Evolutionary conservation across 2,113 vertebrate species (phyloP).

Genomic region (Aspiorhynchus laticeps): DNA sequence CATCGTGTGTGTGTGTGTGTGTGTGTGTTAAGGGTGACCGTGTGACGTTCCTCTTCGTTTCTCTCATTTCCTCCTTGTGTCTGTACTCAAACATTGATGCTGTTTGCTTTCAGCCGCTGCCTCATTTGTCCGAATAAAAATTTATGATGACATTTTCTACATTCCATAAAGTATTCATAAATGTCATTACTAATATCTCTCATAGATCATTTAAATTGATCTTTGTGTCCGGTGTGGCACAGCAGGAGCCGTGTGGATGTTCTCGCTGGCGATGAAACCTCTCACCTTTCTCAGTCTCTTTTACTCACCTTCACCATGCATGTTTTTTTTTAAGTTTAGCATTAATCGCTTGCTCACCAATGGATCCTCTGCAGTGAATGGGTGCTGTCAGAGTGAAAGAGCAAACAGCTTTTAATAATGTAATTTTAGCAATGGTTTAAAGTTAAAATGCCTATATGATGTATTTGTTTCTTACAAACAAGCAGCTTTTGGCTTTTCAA

Average conservation of each 20-base stretch:
- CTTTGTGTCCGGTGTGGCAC: slow-evolving; percentile 68
- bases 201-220: slow-evolving; percentile 81
- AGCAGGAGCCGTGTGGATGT: slow-evolving; percentile 53
- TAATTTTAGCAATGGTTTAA: background rate
- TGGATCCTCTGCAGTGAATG: background rate
- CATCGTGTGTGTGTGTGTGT: slow-evolving; percentile 25
- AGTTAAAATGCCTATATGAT: background rate
- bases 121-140: slow-evolving; percentile 79
- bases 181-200: slow-evolving; percentile 81
- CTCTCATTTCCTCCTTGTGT: background rate
- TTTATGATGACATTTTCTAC: slow-evolving; percentile 79
- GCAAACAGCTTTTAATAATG: background rate
- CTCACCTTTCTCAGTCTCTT: background rate
- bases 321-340: background rate
- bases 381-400: background rate
- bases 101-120: slow-evolving; percentile 79
- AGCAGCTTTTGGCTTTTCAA: background rate
- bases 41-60: background rate
- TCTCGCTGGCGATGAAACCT: background rate
- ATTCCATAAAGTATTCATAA: slow-evolving; percentile 82
- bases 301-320: background rate
- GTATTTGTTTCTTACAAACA: background rate
- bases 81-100: slow-evolving; percentile 75
- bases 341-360: too few species aligned
- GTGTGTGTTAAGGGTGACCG: slow-evolving; percentile 18